Evolutionary conservation across 2,888 invertebrate genomes (phyloP).

Genomic region (Archips xylosteana): DNA sequence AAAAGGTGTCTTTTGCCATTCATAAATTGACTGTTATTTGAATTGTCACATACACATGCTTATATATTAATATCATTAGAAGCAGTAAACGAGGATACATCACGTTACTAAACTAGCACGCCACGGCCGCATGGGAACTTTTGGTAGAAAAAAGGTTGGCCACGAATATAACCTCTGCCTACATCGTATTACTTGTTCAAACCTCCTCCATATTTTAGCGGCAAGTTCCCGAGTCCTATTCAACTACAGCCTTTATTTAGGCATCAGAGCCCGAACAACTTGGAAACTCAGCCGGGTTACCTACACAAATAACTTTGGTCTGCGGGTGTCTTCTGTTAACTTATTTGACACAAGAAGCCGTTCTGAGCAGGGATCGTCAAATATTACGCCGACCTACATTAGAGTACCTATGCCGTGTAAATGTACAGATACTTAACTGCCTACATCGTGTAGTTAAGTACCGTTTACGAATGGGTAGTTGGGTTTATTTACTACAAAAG

Average conservation of each 20-base stretch:
- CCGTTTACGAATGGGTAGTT: conserved; percentile 5
- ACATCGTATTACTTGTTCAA: conserved; percentile 28
- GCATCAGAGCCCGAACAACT: conserved; percentile 32
- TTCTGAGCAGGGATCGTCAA: conserved; percentile 18
- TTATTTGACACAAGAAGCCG: conserved; percentile 17
- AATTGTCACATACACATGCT: too few relatives aligned
- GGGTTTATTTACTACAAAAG: neutral
- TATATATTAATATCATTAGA: too few relatives aligned
- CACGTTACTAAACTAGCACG: neutral
- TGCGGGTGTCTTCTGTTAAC: conserved; percentile 32
- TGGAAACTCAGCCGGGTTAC: conserved; percentile 23
- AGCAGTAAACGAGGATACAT: too few relatives aligned
- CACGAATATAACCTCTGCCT: conserved; percentile 4
- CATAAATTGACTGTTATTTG: too few relatives aligned
- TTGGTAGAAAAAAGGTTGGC: conserved; percentile 17
- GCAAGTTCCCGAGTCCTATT: conserved; percentile 20
- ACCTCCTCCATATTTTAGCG: conserved; percentile 34
- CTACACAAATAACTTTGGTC: conserved; percentile 33
- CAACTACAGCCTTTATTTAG: conserved; percentile 37
- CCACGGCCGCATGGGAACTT: neutral
- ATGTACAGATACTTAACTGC: neutral
- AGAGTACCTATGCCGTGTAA: neutral
- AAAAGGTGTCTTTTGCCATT: too few relatives aligned
- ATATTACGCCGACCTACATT: conserved; percentile 12
- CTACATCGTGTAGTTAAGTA: neutral